Conservation (phyloP, 1,140 invertebrate genomes). For the Parasteatoda tepidariorum region DNA sequence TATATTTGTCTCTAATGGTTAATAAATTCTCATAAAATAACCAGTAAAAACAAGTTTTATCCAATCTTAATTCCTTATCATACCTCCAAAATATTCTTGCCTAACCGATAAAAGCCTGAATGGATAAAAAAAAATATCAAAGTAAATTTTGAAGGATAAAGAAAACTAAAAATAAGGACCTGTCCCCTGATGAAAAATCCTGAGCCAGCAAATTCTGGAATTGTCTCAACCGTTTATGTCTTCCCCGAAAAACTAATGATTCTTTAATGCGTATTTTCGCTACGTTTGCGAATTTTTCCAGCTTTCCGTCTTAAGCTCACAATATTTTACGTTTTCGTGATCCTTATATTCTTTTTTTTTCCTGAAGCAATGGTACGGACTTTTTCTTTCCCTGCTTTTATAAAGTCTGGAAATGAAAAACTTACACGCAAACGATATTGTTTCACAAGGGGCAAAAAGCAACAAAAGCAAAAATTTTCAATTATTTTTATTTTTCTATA, state of each 20-base stretch:
- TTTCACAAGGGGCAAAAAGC: background rate
- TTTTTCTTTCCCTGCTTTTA: background rate
- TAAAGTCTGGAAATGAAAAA: slow-evolving; percentile 25
- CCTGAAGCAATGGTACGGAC: background rate
- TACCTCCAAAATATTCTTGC: no score
- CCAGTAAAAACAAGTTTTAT: no score
- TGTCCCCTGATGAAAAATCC: slow-evolving; percentile 1
- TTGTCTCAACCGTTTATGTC: slow-evolving; percentile 54
- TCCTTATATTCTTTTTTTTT: slow-evolving; percentile 16
- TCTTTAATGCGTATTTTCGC: slow-evolving; percentile 55
- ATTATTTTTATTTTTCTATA: no score
- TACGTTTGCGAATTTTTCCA: slow-evolving; percentile 27
- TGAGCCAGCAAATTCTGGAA: slow-evolving; percentile 44
- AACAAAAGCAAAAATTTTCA: no score
- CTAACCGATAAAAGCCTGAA: no score
- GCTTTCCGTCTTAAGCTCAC: slow-evolving; percentile 24
- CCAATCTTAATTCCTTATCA: no score
- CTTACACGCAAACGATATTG: slow-evolving; percentile 31
- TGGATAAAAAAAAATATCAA: slow-evolving; percentile 8
- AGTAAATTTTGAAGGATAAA: background rate
- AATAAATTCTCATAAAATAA: no score
- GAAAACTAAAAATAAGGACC: slow-evolving; percentile 11
- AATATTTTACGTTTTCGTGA: slow-evolving; percentile 56
- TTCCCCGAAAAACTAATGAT: slow-evolving; percentile 53
- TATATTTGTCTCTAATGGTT: no score